Evolutionary conservation across 2,797 vertebrate species (phyloP).

Genomic region (Spinus pinus): DNA sequence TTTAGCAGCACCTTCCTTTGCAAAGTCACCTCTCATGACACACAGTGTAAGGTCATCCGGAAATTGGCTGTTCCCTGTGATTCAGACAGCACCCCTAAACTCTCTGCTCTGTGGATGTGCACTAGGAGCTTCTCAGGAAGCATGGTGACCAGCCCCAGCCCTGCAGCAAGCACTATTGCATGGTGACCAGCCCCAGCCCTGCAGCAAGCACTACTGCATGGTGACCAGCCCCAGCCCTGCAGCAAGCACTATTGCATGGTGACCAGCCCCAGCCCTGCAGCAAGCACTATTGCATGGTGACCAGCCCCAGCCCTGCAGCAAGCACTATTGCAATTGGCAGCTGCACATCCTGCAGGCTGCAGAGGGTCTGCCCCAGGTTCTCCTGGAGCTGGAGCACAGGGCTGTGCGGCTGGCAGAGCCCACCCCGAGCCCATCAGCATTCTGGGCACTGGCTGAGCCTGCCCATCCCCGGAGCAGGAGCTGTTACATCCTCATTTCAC

Average conservation of each 20-base stretch:
- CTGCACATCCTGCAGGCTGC: not conserved
- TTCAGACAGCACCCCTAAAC: not conserved
- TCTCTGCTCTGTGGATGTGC: not conserved
- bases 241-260: too few species aligned
- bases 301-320: too few species aligned
- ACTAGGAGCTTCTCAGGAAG: not conserved
- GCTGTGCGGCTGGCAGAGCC: not conserved
- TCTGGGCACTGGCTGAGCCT: not conserved
- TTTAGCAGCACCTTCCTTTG: not conserved
- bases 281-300: not conserved
- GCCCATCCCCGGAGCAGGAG: not conserved
- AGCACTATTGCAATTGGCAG: not conserved
- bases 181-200: too few species aligned
- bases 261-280: not conserved
- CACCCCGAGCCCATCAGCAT: not conserved
- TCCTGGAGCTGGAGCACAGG: not conserved
- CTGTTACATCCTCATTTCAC: not conserved
- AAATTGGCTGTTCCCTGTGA: not conserved
- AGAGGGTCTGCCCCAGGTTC: not conserved
- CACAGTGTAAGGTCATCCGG: not conserved
- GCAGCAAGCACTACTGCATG: too few species aligned
- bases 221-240: too few species aligned
- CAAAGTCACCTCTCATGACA: not conserved
- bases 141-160: not conserved
- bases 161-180: not conserved